Conservation (phyloP, 1,140 invertebrate genomes). For the Trichogramma pretiosum region DNA sequence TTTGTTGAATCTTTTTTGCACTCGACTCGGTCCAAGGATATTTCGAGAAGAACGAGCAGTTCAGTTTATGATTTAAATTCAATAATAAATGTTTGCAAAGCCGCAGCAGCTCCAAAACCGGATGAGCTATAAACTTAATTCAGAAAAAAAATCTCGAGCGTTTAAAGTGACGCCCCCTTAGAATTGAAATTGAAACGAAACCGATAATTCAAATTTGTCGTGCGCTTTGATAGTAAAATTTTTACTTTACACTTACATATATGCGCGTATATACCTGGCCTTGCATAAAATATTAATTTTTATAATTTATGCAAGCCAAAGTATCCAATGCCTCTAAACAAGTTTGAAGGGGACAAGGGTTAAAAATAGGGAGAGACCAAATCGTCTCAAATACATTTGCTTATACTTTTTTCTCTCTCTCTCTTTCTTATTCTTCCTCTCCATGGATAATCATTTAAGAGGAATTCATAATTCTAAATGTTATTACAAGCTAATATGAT, state of each 20-base stretch:
- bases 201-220: conserved; percentile 21
- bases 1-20: too few relatives aligned
- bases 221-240: conserved; percentile 15
- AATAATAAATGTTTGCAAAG: too few relatives aligned
- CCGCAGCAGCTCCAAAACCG: not conserved
- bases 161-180: conserved; percentile 14
- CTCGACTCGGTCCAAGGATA: too few relatives aligned
- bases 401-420: conserved; percentile 1
- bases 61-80: too few relatives aligned
- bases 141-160: conserved; percentile 8
- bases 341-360: conserved; percentile 15
- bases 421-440: conserved; percentile 1
- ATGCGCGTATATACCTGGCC: too few relatives aligned
- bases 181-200: conserved; percentile 17
- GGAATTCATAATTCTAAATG: conserved; percentile 3
- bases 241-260: too few relatives aligned
- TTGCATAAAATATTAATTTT: conserved; percentile 21
- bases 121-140: not conserved
- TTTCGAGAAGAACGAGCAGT: too few relatives aligned
- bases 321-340: conserved; percentile 18
- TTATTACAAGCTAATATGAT: too few relatives aligned
- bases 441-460: not conserved
- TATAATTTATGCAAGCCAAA: conserved; percentile 19
- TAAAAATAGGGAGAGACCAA: conserved; percentile 14
- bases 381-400: conserved; percentile 1